Base-by-base conservation (phyloP, 2,113 vertebrate species). In the Ploceus nigricollis region DNA sequence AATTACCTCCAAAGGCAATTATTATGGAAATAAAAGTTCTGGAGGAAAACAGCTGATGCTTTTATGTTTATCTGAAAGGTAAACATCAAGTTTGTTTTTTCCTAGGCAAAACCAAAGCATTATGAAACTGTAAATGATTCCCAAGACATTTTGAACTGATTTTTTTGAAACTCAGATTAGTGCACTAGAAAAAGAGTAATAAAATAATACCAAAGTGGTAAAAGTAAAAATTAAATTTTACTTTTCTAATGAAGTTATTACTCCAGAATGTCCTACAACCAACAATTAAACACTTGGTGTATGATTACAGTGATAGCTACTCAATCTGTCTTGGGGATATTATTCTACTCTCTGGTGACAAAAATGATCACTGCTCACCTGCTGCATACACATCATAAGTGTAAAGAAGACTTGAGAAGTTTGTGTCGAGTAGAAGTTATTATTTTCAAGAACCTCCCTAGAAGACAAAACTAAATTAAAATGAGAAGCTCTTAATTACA, bases 81-180 rank as follows among this genome's bases (percentile, higher is more conserved):
- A 88, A n/a, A n/a, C n/a, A n/a, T n/a, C n/a, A n/a, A 95, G 68
- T 96, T 95, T 93, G 54, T 93, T 96, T 97, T 88, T 94, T 96
- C 56, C 65, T 39, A 83, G 76, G 89, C 89, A 92, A 95, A 90
- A 93, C 37, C 63, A 91, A 79, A 95, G 76, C 64, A 63, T 78
- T 53, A 60, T 9, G 24, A 96, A 97, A 94, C 47, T 60, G 91
- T 56, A 96, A 96, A 95, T 91, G 66, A 96, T 87, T 97, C 94
- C 91, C 81, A 83, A 79, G 86, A 88, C n/a, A 69, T 50, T 86
- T 35, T 47, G 76, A 79, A 77, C 39, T 57, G 77, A 33, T 91
- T 92, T 96, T 90, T 45, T 27, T 94, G 79, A 93, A 89, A 85
- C 56, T 80, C 70, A 77, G 27, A 96, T 91, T 39, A 93, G 21